A percentile compares a stretch with the other conserved stretches of the same genome.
Conservation (phyloP, 1,140 invertebrate species). For the Philopotamus ludificatus region DNA sequence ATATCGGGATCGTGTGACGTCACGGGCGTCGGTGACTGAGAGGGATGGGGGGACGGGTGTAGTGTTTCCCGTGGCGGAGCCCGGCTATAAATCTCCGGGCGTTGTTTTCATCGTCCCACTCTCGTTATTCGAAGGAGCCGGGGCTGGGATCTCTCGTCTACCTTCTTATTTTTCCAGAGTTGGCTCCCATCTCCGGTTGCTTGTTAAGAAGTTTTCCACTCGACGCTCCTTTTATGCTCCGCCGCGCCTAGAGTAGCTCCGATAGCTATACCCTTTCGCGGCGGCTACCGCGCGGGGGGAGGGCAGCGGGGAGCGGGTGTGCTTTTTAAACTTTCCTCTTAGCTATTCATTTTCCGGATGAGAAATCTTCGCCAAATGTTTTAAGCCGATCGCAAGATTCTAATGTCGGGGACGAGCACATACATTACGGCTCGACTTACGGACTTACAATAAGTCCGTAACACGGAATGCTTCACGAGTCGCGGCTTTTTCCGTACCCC, state of each 20-base stretch:
- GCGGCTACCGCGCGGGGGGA: not conserved
- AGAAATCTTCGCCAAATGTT: constrained; percentile 13
- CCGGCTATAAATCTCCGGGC: constrained; percentile 33
- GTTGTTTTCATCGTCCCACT: constrained; percentile 36
- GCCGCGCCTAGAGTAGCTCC: constrained; percentile 20
- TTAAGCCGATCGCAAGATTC: not conserved
- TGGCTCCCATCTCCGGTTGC: constrained; percentile 41
- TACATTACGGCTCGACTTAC: not conserved
- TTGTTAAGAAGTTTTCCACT: constrained; percentile 41
- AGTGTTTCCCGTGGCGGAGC: constrained; percentile 24
- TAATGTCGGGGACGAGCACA: not conserved
- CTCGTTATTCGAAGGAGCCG: not conserved
- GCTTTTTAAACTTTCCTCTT: constrained; percentile 28
- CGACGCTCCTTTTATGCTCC: constrained; percentile 38
- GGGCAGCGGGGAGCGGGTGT: constrained; percentile 9
- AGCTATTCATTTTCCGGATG: constrained; percentile 13
- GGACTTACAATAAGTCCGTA: constrained; percentile 1
- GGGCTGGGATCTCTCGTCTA: constrained; percentile 21
- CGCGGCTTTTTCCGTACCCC: too few species aligned
- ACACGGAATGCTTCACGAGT: too few species aligned
- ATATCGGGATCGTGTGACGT: too few species aligned
- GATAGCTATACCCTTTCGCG: constrained; percentile 14
- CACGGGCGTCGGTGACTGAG: too few species aligned
- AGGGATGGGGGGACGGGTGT: too few species aligned
- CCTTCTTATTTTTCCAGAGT: constrained; percentile 37